Evolutionary conservation across 2,797 vertebrate genomes (phyloP).

Genomic region (Decapterus maruadsi): DNA sequence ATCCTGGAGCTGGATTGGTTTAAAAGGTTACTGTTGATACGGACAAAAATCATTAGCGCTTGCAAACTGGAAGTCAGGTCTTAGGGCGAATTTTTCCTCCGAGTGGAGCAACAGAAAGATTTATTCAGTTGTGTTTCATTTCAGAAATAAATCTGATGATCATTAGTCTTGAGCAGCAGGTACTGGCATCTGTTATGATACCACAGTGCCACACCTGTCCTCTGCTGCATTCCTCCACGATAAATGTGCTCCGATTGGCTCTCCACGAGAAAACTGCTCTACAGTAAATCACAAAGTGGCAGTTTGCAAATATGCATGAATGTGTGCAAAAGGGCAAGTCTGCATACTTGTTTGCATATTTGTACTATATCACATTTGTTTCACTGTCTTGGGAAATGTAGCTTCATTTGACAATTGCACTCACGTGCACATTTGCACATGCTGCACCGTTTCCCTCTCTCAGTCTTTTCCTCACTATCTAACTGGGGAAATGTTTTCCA

Average conservation of each 20-base stretch:
- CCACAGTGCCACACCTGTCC: constrained; percentile 55
- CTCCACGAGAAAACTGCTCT: constrained; percentile 2
- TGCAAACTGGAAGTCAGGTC: background rate
- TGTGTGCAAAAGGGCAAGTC: background rate
- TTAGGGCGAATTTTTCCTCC: background rate
- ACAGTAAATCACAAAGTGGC: constrained; percentile 12
- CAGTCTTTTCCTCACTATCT: constrained; percentile 1
- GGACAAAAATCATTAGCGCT: background rate
- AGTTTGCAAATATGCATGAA: constrained; percentile 2
- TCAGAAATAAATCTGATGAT: constrained; percentile 27
- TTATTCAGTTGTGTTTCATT: constrained; percentile 10
- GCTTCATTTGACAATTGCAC: constrained; percentile 18
- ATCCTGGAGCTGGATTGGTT: background rate
- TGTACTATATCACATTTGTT: constrained; percentile 1
- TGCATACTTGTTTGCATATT: background rate
- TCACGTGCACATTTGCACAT: background rate
- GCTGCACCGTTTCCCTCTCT: background rate
- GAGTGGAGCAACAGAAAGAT: constrained; percentile 3
- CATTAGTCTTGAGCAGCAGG: constrained; percentile 15
- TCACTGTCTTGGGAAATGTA: background rate
- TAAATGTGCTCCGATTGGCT: constrained; percentile 19
- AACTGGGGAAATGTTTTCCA: constrained; percentile 24
- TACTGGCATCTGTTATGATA: constrained; percentile 32
- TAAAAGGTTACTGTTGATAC: background rate
- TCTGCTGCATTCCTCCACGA: constrained; percentile 45